A percentile compares a stretch with the other conserved stretches of the same genome.
Conservation (phyloP, 1,140 invertebrate genomes). For the Brachionus asplanchnoidis region DNA sequence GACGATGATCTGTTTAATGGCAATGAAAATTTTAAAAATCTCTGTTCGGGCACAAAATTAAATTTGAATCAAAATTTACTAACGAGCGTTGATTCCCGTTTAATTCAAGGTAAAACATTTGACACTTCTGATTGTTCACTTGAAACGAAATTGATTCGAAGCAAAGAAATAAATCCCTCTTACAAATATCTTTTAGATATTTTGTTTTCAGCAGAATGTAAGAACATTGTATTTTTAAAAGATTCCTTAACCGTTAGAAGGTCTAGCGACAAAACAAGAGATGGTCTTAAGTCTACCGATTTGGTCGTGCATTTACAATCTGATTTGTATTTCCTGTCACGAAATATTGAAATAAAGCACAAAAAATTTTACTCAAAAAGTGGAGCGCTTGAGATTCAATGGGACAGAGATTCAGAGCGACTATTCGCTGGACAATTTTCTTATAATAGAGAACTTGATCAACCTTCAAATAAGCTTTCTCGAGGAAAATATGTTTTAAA, state of each 20-base stretch:
- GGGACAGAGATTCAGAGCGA: not conserved
- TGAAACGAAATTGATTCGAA: not conserved
- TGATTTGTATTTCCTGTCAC: not conserved
- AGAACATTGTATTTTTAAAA: not conserved
- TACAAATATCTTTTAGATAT: not conserved
- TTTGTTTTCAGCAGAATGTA: not conserved
- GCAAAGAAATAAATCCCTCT: not conserved
- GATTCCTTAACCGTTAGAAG: not conserved
- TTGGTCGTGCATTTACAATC: not conserved
- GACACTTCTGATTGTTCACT: not conserved
- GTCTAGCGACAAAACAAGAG: not conserved
- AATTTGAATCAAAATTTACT: conserved; percentile 10
- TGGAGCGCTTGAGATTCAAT: not conserved
- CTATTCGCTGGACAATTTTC: not conserved
- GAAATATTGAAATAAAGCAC: not conserved
- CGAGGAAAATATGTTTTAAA: not conserved
- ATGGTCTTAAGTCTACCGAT: not conserved
- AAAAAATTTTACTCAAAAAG: not conserved
- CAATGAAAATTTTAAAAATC: not conserved
- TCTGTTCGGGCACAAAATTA: conserved; percentile 5
- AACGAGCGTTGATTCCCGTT: not conserved
- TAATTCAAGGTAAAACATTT: not conserved
- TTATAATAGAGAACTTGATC: conserved; percentile 8
- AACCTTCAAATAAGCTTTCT: not conserved
- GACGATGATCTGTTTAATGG: not conserved